phyloP scores from a whole-genome alignment of 2,888 invertebrate species.

The Prostheceraeus crozeri region DNA sequence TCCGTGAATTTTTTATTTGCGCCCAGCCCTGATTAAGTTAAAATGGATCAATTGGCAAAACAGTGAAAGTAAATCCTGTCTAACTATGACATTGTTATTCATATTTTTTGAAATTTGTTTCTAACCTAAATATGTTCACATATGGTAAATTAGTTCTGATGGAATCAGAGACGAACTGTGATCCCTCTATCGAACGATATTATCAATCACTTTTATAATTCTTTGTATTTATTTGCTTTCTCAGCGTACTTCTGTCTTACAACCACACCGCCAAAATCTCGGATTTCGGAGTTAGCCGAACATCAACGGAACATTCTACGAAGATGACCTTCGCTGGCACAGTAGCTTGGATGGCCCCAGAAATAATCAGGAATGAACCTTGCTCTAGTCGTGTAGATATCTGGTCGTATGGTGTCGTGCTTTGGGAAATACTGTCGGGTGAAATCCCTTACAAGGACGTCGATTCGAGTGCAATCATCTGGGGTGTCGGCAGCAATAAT shows the following conservation, averaged over 20 bases:
- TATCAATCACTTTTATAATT: constrained; percentile 25
- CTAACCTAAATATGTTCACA: constrained; percentile 1
- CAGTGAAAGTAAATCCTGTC: no score
- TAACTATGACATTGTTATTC: background rate
- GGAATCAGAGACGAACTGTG: background rate
- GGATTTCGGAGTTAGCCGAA: constrained; percentile 90
- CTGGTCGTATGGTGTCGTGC: constrained; percentile 94
- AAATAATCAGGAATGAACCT: constrained; percentile 88
- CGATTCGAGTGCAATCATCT: constrained; percentile 91
- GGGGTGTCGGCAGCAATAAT: constrained; percentile 90
- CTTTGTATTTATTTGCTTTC: constrained; percentile 40
- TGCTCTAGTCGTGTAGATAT: constrained; percentile 96
- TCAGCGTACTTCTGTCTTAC: constrained; percentile 57
- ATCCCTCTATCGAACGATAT: constrained; percentile 2
- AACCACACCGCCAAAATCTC: constrained; percentile 74
- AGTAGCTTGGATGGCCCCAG: constrained; percentile 99
- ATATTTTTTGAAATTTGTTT: constrained; percentile 18
- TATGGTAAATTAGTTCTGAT: no score
- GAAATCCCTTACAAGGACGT: constrained; percentile 86
- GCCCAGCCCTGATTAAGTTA: no score
- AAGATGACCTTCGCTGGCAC: constrained; percentile 98
- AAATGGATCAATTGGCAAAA: no score
- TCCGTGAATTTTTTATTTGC: no score
- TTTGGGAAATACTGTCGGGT: constrained; percentile 93
- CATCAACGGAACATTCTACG: constrained; percentile 81